Base-by-base conservation (phyloP, 2,797 vertebrate species). In the Oryzias dopingdopingensis region DNA sequence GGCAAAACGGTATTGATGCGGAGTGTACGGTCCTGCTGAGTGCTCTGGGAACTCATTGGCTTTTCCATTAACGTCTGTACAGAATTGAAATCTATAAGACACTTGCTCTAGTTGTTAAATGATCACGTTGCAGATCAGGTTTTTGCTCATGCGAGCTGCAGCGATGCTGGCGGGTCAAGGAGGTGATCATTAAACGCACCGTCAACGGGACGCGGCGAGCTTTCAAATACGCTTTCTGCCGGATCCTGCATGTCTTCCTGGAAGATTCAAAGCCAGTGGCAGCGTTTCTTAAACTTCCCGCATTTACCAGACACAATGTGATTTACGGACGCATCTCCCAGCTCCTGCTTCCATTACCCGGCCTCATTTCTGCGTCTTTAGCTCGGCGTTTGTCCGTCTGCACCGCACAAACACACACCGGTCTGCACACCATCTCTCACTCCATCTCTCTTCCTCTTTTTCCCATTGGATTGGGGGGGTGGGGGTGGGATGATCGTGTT, bases 401-500 rank as follows among this genome's bases (percentile, higher is more conserved):
- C 56, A 59, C 55, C 51, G 24, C 57, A 55, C 49, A 49, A 14
- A 16, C 7, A 23, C 37, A 41, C 54, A 46, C 44, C 69, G 71
- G 67, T 64, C 72, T 67, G 51, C 63, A 37, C 63, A 65, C 59
- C 49, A 73, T 80, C 71, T 77, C 81, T 81, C 74, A 73, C 77
- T 80, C 80, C 67, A 79, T 81, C 82, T 82, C 78, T 74, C 76
- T 80, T 73, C 62, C 72, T 82, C 76, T 82, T 75, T 83, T 79
- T 59, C 77, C 83, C 77, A 76, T 84, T 61, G 76, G 76, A 68
- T 70, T 62, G 68, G 72, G 65, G 70, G 69, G 37, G 64, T 74
- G 65, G 80, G 76, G 77, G 80, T 78, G 83, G 81, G 79, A 86
- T 86, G 85, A 84, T 85, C 77, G 86, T 85, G 86, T 84, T 86